A percentile compares a stretch with the other conserved stretches of the same genome.
These are phyloP conservation scores for Phoebastria nigripes DNA, from an alignment of 2,797 vertebrate species.

Conservation along the genomic window DNA sequence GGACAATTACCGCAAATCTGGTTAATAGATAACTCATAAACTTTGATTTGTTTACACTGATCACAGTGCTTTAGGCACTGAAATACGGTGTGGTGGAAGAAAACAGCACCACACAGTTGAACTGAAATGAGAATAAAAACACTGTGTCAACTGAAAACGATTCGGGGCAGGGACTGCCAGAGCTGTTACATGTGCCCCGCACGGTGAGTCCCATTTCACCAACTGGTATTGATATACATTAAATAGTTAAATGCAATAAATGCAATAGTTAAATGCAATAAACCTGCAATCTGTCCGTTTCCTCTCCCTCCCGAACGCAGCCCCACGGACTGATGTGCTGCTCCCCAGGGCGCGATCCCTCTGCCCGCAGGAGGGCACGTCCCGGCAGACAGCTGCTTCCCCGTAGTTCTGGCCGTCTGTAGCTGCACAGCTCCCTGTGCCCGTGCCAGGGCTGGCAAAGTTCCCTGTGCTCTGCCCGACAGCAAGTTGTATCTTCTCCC, in stretches of 20 bases:
- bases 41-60: background rate
- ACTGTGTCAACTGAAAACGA: background rate
- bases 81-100: background rate
- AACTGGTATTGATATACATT: background rate
- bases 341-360: background rate
- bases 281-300: too few relatives aligned
- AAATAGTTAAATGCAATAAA: background rate
- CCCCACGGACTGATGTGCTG: accelerated
- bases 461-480: background rate
- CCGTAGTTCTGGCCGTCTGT: accelerated
- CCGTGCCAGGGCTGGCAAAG: accelerated
- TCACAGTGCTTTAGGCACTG: background rate
- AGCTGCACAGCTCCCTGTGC: too few relatives aligned
- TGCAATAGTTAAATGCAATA: background rate
- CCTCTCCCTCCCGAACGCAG: background rate
- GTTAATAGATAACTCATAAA: background rate
- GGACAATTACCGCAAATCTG: background rate
- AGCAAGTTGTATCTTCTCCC: background rate
- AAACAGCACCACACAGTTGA: background rate
- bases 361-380: accelerated
- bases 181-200: accelerated
- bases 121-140: background rate
- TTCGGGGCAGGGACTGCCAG: background rate
- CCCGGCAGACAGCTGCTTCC: background rate
- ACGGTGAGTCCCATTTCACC: background rate